Evolutionary conservation across 35 echinoderm and acorn worm genomes (phyloP).

Genomic region (Diadema setosum): DNA sequence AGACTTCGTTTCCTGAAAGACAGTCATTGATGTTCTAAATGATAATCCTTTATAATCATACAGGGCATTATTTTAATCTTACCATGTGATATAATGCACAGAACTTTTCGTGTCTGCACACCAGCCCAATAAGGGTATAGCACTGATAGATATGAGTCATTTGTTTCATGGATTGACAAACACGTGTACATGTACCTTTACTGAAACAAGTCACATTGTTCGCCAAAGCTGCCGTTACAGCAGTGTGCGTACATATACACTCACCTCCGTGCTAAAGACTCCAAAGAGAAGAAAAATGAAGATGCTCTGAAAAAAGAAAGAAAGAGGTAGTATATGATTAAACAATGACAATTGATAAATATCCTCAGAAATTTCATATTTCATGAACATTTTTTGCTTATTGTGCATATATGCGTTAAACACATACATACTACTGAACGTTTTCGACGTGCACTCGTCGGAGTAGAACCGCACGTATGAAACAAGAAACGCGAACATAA

Average conservation of each 20-base stretch:
- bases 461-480: too few species aligned
- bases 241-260: neutral
- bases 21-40: too few species aligned
- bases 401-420: neutral
- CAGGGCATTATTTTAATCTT: too few species aligned
- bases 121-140: too few species aligned
- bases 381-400: neutral
- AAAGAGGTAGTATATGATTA: neutral
- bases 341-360: neutral
- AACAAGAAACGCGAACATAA: too few species aligned
- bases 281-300: slow-evolving; percentile 42
- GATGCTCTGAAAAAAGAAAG: slow-evolving; percentile 6
- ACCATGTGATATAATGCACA: too few species aligned
- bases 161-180: too few species aligned
- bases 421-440: neutral
- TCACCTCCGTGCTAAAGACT: slow-evolving; percentile 40
- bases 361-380: neutral
- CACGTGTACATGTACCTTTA: neutral
- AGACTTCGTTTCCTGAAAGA: too few species aligned
- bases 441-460: too few species aligned
- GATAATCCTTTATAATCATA: too few species aligned
- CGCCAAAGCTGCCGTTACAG: neutral
- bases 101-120: too few species aligned
- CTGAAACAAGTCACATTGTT: neutral
- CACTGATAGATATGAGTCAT: too few species aligned